Conservation (phyloP, 2,113 vertebrate species). For the Coreoperca whiteheadi region DNA sequence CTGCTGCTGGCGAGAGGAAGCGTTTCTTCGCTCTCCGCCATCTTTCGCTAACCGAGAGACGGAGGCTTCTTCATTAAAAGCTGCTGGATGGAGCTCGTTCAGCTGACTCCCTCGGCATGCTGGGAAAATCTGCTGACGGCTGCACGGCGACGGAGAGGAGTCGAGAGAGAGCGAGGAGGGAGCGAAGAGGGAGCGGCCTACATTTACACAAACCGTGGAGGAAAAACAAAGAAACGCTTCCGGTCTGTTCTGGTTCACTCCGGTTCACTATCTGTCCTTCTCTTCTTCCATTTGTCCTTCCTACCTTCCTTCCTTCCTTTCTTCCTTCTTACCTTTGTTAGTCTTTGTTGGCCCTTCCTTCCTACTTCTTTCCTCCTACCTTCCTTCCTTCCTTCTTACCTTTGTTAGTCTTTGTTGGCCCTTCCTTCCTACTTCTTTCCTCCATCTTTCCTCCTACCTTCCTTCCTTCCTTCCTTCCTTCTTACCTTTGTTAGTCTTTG, state of each 20-base stretch:
- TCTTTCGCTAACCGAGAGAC: slow-evolving; percentile 35
- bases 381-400: background rate
- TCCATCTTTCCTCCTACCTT: background rate
- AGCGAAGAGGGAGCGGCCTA: slow-evolving; percentile 21
- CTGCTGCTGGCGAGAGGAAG: background rate
- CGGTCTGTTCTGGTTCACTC: slow-evolving; percentile 5
- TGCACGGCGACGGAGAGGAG: slow-evolving; percentile 20
- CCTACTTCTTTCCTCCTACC: background rate
- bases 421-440: background rate
- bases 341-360: background rate
- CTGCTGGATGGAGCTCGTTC: slow-evolving; percentile 42
- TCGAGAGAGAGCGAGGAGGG: background rate
- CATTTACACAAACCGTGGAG: slow-evolving; percentile 25
- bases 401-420: background rate
- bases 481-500: background rate
- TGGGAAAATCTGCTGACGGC: slow-evolving; percentile 64
- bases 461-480: background rate
- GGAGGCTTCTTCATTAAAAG: slow-evolving; percentile 63
- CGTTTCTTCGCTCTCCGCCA: background rate
- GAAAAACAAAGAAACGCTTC: slow-evolving; percentile 10
- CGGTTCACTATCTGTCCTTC: slow-evolving; percentile 21
- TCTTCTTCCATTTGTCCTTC: slow-evolving; percentile 35
- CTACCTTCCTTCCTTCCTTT: background rate
- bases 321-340: background rate
- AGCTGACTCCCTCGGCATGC: slow-evolving; percentile 52